These are phyloP conservation scores for Dasypogon diadema DNA, from an alignment of 2,888 invertebrate genomes.

Conservation along the genomic window DNA sequence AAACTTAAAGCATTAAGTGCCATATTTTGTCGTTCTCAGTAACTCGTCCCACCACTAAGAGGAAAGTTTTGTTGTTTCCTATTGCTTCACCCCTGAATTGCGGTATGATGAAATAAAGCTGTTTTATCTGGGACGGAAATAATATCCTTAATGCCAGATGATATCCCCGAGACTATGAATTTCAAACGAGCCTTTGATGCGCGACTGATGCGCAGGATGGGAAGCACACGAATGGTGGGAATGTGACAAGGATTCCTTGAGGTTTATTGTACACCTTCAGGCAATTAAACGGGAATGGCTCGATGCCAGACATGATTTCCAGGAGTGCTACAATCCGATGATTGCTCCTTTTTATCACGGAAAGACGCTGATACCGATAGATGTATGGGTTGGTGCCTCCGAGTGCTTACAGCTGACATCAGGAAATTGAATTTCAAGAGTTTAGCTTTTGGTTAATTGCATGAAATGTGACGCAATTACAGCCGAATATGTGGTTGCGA, in stretches of 20 bases:
- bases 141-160: slow-evolving; percentile 53
- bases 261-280: slow-evolving; percentile 49
- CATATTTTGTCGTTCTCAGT: slow-evolving; percentile 46
- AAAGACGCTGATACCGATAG: background rate
- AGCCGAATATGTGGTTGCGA: background rate
- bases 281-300: slow-evolving; percentile 49
- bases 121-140: slow-evolving; percentile 53
- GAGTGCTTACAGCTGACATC: slow-evolving; percentile 5
- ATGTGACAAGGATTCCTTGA: slow-evolving; percentile 34
- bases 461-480: slow-evolving; percentile 17
- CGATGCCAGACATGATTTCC: slow-evolving; percentile 42
- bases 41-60: slow-evolving; percentile 11
- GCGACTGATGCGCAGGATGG: slow-evolving; percentile 36
- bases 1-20: slow-evolving; percentile 47
- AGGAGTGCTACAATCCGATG: slow-evolving; percentile 27
- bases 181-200: slow-evolving; percentile 51
- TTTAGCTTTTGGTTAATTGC: slow-evolving; percentile 39
- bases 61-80: slow-evolving; percentile 18
- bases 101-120: slow-evolving; percentile 51
- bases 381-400: background rate
- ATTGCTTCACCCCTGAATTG: background rate
- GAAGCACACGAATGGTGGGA: slow-evolving; percentile 13
- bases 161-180: slow-evolving; percentile 52
- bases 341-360: slow-evolving; percentile 36
- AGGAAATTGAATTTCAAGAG: slow-evolving; percentile 44